Evolutionary conservation across 1,140 invertebrate species (phyloP).

Genomic region (Sinonovacula constricta): DNA sequence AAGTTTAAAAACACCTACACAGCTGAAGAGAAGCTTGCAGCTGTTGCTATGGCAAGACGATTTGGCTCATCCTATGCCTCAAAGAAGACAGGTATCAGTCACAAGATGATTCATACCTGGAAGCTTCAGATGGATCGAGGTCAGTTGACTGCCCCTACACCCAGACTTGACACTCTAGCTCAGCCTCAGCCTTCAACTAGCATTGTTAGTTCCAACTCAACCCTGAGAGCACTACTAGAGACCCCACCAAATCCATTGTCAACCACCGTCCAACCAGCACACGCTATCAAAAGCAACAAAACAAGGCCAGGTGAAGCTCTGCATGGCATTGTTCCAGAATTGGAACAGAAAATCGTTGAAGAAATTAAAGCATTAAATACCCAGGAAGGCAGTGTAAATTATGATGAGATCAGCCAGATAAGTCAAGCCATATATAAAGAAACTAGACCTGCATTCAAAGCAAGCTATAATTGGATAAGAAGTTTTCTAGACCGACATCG

Average conservation of each 20-base stretch:
- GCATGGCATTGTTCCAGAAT: slow-evolving; percentile 44
- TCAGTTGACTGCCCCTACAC: slow-evolving; percentile 10
- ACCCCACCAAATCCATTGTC: not conserved
- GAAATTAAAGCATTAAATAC: slow-evolving; percentile 21
- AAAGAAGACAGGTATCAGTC: slow-evolving; percentile 42
- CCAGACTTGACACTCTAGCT: slow-evolving; percentile 12
- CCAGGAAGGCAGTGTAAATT: slow-evolving; percentile 45
- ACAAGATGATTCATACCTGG: slow-evolving; percentile 47
- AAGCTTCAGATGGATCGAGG: slow-evolving; percentile 33
- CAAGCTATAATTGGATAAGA: slow-evolving; percentile 38
- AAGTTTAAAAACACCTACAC: slow-evolving; percentile 47
- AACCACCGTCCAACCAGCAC: not conserved
- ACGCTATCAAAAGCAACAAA: not conserved
- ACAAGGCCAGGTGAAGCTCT: slow-evolving; percentile 23
- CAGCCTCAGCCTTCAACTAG: not conserved
- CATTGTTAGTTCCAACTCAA: not conserved
- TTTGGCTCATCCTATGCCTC: slow-evolving; percentile 37
- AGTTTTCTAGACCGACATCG: slow-evolving; percentile 32
- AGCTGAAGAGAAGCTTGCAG: slow-evolving; percentile 30
- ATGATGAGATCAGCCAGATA: slow-evolving; percentile 43
- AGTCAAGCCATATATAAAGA: slow-evolving; percentile 45
- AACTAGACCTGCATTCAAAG: slow-evolving; percentile 44
- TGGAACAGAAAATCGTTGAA: slow-evolving; percentile 31
- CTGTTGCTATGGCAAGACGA: slow-evolving; percentile 32
- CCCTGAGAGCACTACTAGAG: not conserved